Base-by-base conservation (phyloP, 2,797 vertebrate species). In the Ispidina picta region DNA sequence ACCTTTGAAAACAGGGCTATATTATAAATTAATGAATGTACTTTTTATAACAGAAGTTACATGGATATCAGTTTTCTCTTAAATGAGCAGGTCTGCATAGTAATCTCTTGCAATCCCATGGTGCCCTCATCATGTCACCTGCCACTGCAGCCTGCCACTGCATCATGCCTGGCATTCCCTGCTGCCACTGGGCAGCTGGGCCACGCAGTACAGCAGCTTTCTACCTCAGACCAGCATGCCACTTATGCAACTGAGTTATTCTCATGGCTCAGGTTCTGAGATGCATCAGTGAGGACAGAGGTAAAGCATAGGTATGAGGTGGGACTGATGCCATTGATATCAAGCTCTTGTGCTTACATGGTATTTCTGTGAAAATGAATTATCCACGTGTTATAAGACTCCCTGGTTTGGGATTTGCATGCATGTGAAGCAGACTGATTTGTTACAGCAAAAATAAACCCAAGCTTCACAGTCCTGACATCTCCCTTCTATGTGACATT, bases 141-240 rank as follows among this genome's bases (percentile, higher is more conserved):
- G 2, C 20, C 2, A 7, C 23, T 23, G 51, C 25, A 31, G 12
- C n/a, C 15, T 15, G 2, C 20, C 2, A 7, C 23, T 23, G 51
- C 25, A 31, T 17, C 26, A 12, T 64, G 20, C 35, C 46, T 26
- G 3, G 1, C 2, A 0, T 37, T 31, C 0, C 0, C 51, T 51
- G 65, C 6, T 2, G 2, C 13, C 8, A 0, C 22, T 0, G 3
- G 29, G 73, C 37, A 51, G 33, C 49, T 26, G 31, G 10, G 43
- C 21, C 3, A 3, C 63, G 31, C 35, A 15, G 44, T 10, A 3
- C 33, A 16, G 44, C 6, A 58, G 15, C 71, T 62, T 33, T 3
- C 1, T 31, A 9, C 11, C 58, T 35, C 31, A 33, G 56, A 49
- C 21, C 31, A 13, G 4, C 4, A 3, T 11, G 52, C 9, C n/a